phyloP scores from a whole-genome alignment of 35 echinoderm and acorn worm genomes.

The Chiridota heheva region DNA sequence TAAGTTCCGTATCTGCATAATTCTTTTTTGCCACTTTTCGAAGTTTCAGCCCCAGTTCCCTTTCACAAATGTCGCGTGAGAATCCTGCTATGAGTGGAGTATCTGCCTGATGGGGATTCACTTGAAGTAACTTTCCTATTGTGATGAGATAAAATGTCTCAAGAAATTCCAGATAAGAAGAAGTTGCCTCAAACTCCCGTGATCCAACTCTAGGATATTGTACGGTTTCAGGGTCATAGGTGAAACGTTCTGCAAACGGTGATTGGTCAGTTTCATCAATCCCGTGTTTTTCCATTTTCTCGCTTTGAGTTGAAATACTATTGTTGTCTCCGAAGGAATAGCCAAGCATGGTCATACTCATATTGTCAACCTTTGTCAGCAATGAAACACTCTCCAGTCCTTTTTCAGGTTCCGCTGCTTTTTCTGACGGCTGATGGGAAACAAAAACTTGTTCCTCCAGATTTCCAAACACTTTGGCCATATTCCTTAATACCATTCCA shows the following conservation, averaged over 20 bases:
- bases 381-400: too few relatives aligned
- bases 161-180: conserved; percentile 75
- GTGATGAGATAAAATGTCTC: conserved; percentile 93
- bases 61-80: conserved; percentile 35
- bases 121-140: conserved; percentile 72
- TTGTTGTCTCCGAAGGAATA: too few relatives aligned
- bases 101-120: conserved; percentile 29
- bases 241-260: conserved; percentile 7
- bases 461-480: conserved; percentile 43
- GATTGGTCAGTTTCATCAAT: neutral
- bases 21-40: conserved; percentile 24
- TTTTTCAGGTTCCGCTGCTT: neutral
- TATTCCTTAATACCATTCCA: conserved; percentile 25
- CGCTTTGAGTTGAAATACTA: too few relatives aligned
- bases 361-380: too few relatives aligned
- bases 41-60: conserved; percentile 45
- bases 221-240: neutral
- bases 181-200: conserved; percentile 77
- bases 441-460: conserved; percentile 56
- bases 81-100: conserved; percentile 39
- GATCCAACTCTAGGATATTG: conserved; percentile 43
- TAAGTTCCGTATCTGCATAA: conserved; percentile 10
- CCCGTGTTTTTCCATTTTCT: too few relatives aligned
- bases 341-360: too few relatives aligned
- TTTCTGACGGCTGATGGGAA: neutral